Conservation (phyloP, 2,797 vertebrate species). For the Neomorphus geoffroyi region DNA sequence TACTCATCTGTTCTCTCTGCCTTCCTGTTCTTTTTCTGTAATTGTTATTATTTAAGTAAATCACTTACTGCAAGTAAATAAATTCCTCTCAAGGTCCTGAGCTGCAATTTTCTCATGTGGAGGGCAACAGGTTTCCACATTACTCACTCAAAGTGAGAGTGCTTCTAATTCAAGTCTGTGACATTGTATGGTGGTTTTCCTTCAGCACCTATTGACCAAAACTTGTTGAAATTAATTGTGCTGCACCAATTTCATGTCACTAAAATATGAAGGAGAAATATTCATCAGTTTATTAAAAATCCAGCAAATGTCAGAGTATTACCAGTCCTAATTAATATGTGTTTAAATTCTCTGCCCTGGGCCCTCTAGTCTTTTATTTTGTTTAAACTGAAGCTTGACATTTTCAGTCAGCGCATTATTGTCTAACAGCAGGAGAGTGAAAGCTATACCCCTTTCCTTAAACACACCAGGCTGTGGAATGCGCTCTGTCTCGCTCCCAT, state of each 20-base stretch:
- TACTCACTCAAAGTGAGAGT: background rate
- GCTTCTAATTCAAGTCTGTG: constrained; percentile 14
- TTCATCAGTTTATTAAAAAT: constrained; percentile 71
- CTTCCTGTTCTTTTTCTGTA: background rate
- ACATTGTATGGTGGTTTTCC: background rate
- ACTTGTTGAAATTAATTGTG: constrained; percentile 64
- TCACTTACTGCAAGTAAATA: constrained; percentile 38
- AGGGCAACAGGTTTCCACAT: background rate
- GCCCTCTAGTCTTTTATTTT: constrained; percentile 69
- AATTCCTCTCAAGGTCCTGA: constrained; percentile 9
- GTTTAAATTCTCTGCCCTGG: constrained; percentile 67
- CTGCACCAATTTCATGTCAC: constrained; percentile 38
- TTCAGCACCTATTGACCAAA: background rate
- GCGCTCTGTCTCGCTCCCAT: constrained; percentile 43
- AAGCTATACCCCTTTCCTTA: constrained; percentile 70
- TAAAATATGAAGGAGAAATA: constrained; percentile 64
- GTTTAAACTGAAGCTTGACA: constrained; percentile 75
- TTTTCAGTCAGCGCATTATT: constrained; percentile 76
- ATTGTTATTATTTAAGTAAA: constrained; percentile 27
- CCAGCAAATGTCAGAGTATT: constrained; percentile 56
- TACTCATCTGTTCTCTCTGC: background rate
- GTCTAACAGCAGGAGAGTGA: constrained; percentile 70
- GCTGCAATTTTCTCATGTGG: background rate
- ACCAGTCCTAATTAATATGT: constrained; percentile 71
- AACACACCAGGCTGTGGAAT: constrained; percentile 73